Conservation (phyloP, 2,797 vertebrate species). For the Lates japonicus region DNA sequence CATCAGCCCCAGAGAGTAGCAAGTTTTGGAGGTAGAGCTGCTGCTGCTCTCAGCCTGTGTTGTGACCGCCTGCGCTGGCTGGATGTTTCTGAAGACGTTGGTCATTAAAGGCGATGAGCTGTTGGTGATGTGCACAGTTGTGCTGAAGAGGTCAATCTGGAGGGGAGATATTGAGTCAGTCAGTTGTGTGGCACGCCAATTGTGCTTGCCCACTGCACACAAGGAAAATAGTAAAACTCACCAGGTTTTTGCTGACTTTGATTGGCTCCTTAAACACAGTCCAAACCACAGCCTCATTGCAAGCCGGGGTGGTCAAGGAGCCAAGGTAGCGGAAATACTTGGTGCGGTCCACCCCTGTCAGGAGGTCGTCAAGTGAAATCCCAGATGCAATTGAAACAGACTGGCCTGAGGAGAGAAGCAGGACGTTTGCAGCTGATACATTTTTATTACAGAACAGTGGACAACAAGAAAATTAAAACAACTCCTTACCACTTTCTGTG, state of each 20-base stretch:
- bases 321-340: conserved; percentile 84
- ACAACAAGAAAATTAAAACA: background rate
- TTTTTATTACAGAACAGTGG: background rate
- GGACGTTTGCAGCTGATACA: background rate
- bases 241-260: conserved; percentile 80
- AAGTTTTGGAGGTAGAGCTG: background rate
- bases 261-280: conserved; percentile 84
- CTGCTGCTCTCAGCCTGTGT: conserved; percentile 4
- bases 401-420: conserved; percentile 51
- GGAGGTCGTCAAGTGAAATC: conserved; percentile 76
- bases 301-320: conserved; percentile 82
- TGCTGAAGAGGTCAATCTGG: conserved; percentile 81
- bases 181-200: background rate
- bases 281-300: conserved; percentile 84
- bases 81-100: conserved; percentile 62
- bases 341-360: conserved; percentile 68
- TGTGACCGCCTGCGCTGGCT: conserved; percentile 23
- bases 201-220: accelerated
- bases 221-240: conserved; percentile 51
- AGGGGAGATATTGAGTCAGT: conserved; percentile 1
- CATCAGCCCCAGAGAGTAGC: conserved; percentile 61
- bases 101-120: conserved; percentile 1
- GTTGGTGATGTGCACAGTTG: conserved; percentile 4
- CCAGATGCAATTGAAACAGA: accelerated
- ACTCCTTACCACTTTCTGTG: conserved; percentile 12